A percentile compares a stretch with the other conserved stretches of the same genome.
phyloP scores from a whole-genome alignment of 1,140 invertebrate genomes.

The Lordiphosa clarofinis region DNA sequence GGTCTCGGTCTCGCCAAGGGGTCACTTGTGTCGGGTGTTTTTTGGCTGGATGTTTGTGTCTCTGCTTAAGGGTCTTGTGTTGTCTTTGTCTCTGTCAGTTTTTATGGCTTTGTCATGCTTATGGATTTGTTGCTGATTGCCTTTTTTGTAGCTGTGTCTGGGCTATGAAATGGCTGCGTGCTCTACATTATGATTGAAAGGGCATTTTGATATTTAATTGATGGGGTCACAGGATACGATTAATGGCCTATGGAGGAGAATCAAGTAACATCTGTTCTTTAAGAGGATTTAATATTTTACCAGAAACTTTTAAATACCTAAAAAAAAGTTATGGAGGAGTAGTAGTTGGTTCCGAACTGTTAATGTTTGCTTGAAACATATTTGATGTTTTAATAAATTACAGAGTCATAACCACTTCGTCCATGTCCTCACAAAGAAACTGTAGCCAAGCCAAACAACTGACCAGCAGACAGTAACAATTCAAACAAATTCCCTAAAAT shows the following conservation, averaged over 20 bases:
- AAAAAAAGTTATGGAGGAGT: too few species aligned
- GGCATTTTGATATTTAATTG: slow-evolving; percentile 65
- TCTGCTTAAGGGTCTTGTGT: slow-evolving; percentile 11
- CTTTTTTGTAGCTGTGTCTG: slow-evolving; percentile 31
- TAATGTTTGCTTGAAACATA: too few species aligned
- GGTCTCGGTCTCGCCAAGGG: slow-evolving; percentile 24
- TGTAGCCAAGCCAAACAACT: slow-evolving; percentile 9
- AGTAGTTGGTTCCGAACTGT: too few species aligned
- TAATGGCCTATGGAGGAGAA: too few species aligned
- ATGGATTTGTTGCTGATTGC: slow-evolving; percentile 74
- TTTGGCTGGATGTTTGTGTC: slow-evolving; percentile 13
- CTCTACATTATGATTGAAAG: slow-evolving; percentile 49
- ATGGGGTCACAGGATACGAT: too few species aligned
- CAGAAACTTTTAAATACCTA: too few species aligned
- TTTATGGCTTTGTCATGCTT: slow-evolving; percentile 74
- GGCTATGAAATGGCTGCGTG: slow-evolving; percentile 12
- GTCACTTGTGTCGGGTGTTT: slow-evolving; percentile 24
- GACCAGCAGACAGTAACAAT: slow-evolving; percentile 15
- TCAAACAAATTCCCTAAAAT: slow-evolving; percentile 17
- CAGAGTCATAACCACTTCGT: not conserved
- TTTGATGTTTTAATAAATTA: too few species aligned
- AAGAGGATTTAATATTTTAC: too few species aligned
- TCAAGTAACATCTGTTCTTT: too few species aligned
- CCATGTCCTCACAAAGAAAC: not conserved
- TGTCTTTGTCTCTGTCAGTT: slow-evolving; percentile 22